Evolutionary conservation across 2,888 invertebrate species (phyloP).

Genomic region (Chaitophorus viminalis): DNA sequence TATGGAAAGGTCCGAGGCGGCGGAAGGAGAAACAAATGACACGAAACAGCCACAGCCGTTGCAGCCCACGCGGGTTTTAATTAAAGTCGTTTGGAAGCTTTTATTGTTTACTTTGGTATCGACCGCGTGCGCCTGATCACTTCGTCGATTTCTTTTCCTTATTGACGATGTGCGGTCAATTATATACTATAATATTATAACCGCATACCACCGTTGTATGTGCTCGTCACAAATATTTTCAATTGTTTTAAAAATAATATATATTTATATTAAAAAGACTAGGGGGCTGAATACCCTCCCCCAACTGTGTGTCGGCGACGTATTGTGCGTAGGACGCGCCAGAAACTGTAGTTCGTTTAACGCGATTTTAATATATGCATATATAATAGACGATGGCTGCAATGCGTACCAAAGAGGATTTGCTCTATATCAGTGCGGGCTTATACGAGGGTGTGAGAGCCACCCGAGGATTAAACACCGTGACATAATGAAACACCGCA

Average conservation of each 20-base stretch:
- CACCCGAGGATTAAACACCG: neutral
- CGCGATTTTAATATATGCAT: conserved; percentile 3
- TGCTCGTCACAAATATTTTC: too few relatives aligned
- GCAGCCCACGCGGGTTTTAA: neutral
- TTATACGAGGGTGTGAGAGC: neutral
- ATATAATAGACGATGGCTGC: too few relatives aligned
- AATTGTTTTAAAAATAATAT: too few relatives aligned
- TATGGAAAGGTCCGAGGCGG: neutral
- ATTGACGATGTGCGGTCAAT: neutral
- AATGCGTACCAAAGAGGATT: neutral
- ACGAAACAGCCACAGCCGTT: neutral
- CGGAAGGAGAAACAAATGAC: neutral
- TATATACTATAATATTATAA: neutral
- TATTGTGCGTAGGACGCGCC: too few relatives aligned
- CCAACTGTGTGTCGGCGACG: too few relatives aligned
- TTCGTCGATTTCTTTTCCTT: too few relatives aligned
- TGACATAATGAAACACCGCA: neutral
- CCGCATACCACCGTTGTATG: too few relatives aligned
- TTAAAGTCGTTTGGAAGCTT: neutral
- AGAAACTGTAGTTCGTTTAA: neutral
- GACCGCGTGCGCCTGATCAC: too few relatives aligned
- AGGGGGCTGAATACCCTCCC: too few relatives aligned
- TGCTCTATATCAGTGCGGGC: too few relatives aligned
- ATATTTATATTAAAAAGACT: too few relatives aligned
- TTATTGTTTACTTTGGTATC: neutral